Conservation (phyloP, 2,888 invertebrate genomes). For the Coenonympha glycerion region DNA sequence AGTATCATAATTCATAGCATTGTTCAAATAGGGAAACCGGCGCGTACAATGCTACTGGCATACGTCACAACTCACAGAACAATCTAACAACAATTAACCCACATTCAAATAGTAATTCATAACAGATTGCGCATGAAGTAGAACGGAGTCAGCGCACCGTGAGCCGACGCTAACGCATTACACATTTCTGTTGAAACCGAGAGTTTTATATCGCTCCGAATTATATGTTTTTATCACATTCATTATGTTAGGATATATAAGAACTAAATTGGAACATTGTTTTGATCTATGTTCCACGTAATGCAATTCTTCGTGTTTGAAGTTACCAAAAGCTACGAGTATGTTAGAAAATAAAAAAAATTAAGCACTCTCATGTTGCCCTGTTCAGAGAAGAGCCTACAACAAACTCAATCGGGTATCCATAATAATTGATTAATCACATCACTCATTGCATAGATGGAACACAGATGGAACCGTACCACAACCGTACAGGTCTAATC, state of each 20-base stretch:
- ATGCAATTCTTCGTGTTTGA: too few relatives aligned
- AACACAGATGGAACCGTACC: too few relatives aligned
- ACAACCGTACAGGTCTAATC: too few relatives aligned
- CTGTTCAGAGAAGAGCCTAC: too few relatives aligned
- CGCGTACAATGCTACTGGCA: slow-evolving; percentile 11
- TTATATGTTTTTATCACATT: too few relatives aligned
- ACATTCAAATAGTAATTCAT: slow-evolving; percentile 56
- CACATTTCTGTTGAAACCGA: slow-evolving; percentile 62
- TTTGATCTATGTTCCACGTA: too few relatives aligned
- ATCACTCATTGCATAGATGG: too few relatives aligned
- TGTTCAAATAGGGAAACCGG: slow-evolving; percentile 14
- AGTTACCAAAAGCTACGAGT: too few relatives aligned
- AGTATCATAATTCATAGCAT: slow-evolving; percentile 14
- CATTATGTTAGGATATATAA: slow-evolving; percentile 20
- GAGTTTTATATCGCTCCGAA: slow-evolving; percentile 30
- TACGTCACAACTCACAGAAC: slow-evolving; percentile 38
- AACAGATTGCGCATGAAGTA: slow-evolving; percentile 56
- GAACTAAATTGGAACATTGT: slow-evolving; percentile 18
- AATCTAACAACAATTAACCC: slow-evolving; percentile 63
- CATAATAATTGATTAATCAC: too few relatives aligned
- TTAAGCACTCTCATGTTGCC: too few relatives aligned
- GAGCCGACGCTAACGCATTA: slow-evolving; percentile 48
- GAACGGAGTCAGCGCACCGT: slow-evolving; percentile 55
- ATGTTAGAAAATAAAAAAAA: too few relatives aligned
- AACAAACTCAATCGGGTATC: too few relatives aligned